Evolutionary conservation across 2,888 invertebrate genomes (phyloP).

Genomic region (Byasa hedistus): DNA sequence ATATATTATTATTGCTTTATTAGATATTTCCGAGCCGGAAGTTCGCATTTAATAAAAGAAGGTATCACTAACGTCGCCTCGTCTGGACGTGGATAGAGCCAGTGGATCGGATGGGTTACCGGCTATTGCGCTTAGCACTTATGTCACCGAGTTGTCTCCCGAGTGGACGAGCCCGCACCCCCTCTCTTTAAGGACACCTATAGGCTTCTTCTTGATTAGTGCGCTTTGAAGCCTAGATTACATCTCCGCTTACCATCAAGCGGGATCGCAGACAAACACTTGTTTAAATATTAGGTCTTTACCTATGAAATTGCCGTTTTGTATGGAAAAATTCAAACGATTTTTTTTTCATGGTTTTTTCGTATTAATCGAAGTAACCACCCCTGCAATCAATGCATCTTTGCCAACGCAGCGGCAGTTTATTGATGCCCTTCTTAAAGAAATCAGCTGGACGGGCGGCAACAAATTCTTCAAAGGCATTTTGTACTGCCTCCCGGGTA

Average conservation of each 20-base stretch:
- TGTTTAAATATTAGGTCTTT: no score
- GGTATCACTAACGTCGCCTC: neutral
- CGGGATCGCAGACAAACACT: no score
- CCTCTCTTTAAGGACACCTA: neutral
- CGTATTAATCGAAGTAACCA: neutral
- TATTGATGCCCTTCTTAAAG: neutral
- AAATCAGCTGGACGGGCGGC: neutral
- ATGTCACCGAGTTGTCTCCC: neutral
- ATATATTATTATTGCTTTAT: no score
- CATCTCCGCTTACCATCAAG: no score
- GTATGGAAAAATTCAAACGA: no score
- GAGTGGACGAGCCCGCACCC: neutral
- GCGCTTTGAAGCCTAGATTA: no score
- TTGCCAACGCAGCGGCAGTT: neutral
- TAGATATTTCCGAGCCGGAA: no score
- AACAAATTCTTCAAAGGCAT: neutral
- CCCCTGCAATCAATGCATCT: neutral
- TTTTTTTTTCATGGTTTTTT: neutral
- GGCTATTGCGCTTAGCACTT: neutral
- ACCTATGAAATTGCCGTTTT: no score
- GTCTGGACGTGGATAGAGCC: neutral
- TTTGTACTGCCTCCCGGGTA: no score
- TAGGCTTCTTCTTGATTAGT: no score
- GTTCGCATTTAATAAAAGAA: no score
- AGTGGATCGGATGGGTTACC: neutral